A percentile compares a stretch with the other conserved stretches of the same genome.
Evolutionary conservation across 2,113 vertebrate genomes (phyloP).

Genomic region (Datnioides undecimradiatus): DNA sequence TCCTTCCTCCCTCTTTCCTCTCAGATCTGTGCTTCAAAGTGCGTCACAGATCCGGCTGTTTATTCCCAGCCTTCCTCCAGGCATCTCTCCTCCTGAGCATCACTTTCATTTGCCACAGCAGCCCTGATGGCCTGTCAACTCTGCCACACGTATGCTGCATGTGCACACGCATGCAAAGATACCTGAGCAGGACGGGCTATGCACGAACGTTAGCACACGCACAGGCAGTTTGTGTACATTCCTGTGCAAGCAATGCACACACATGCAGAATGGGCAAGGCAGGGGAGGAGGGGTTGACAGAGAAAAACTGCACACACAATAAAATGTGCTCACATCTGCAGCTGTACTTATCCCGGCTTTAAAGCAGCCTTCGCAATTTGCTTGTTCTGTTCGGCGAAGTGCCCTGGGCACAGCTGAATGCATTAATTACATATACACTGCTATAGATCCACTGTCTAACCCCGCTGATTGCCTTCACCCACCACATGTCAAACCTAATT

Average conservation of each 20-base stretch:
- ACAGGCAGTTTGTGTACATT: neutral
- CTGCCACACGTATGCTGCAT: slow-evolving; percentile 43
- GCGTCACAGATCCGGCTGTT: slow-evolving; percentile 76
- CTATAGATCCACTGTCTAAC: slow-evolving; percentile 67
- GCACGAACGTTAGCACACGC: neutral
- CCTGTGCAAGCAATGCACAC: slow-evolving; percentile 13
- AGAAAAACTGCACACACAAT: slow-evolving; percentile 52
- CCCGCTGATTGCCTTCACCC: slow-evolving; percentile 68
- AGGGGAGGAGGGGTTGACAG: slow-evolving; percentile 6
- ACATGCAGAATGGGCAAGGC: slow-evolving; percentile 19
- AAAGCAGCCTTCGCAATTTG: slow-evolving; percentile 28
- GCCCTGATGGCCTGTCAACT: slow-evolving; percentile 76
- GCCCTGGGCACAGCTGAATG: slow-evolving; percentile 30
- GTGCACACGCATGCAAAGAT: neutral
- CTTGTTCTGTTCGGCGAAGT: slow-evolving; percentile 22
- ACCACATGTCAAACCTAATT: slow-evolving; percentile 68
- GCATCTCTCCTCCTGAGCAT: slow-evolving; percentile 73
- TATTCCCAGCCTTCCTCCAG: slow-evolving; percentile 75
- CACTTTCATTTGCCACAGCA: slow-evolving; percentile 72
- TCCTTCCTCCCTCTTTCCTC: slow-evolving; percentile 32
- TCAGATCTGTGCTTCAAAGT: slow-evolving; percentile 70
- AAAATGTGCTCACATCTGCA: slow-evolving; percentile 56
- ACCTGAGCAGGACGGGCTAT: neutral
- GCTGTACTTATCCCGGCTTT: slow-evolving; percentile 26
- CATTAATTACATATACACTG: slow-evolving; percentile 72